A percentile compares a stretch with the other conserved stretches of the same genome.
Conservation (phyloP, 2,888 invertebrate species). For the Flexamia atlantica region DNA sequence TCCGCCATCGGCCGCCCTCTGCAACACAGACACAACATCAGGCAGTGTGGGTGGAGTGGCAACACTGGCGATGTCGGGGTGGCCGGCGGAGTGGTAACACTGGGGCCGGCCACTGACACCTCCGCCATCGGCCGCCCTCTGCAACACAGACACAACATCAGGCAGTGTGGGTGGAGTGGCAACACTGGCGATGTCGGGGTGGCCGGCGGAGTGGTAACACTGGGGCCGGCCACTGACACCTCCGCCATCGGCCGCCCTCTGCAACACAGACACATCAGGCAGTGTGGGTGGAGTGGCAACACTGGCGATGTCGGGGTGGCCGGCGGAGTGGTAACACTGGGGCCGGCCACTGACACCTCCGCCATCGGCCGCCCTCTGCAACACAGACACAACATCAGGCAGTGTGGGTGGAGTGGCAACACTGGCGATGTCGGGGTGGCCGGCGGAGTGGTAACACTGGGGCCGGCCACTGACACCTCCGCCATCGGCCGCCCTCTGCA, state of each 20-base stretch:
- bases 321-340: constrained; percentile 7
- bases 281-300: background rate
- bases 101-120: constrained; percentile 29
- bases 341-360: constrained; percentile 32
- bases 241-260: constrained; percentile 43
- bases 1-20: constrained; percentile 62
- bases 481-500: constrained; percentile 60
- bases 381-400: constrained; percentile 11
- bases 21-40: constrained; percentile 52
- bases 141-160: constrained; percentile 22
- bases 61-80: constrained; percentile 66
- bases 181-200: too few species aligned
- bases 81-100: constrained; percentile 17
- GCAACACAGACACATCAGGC: constrained; percentile 19
- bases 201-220: constrained; percentile 15
- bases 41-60: constrained; percentile 73
- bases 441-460: too few species aligned
- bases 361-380: constrained; percentile 60
- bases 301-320: background rate
- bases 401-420: background rate
- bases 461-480: constrained; percentile 32
- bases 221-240: constrained; percentile 22
- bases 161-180: background rate
- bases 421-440: too few species aligned
- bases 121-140: constrained; percentile 61